A percentile compares a stretch with the other conserved stretches of the same genome.
These are phyloP conservation scores for Peromyscus polionotus DNA, from an alignment of 2,113 vertebrate species.

Conservation along the genomic window DNA sequence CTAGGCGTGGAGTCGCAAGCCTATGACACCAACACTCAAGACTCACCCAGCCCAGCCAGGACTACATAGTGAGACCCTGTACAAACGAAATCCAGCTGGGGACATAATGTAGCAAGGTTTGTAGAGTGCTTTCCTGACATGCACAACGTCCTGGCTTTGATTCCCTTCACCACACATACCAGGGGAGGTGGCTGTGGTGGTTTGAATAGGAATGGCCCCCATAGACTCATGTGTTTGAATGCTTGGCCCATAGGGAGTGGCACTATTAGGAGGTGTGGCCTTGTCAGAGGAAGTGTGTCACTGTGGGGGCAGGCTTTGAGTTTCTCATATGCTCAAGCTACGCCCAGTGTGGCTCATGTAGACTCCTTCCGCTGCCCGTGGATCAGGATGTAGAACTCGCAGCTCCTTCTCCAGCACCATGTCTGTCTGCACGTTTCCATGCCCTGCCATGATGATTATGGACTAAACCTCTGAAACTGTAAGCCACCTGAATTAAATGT, in stretches of 20 bases:
- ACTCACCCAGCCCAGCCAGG: neutral
- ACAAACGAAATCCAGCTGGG: neutral
- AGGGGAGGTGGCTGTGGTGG: neutral
- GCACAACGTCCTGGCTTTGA: neutral
- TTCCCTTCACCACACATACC: neutral
- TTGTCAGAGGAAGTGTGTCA: neutral
- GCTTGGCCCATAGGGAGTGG: neutral
- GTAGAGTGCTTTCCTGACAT: neutral
- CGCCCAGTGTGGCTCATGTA: neutral
- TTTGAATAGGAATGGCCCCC: neutral
- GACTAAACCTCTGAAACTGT: neutral
- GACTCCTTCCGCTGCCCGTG: neutral
- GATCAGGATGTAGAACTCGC: neutral
- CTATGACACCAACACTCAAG: neutral
- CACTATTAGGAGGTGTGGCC: neutral
- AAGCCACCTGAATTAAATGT: neutral
- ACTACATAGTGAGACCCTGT: neutral
- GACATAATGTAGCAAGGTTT: too few relatives aligned
- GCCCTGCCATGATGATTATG: neutral
- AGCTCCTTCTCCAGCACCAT: neutral
- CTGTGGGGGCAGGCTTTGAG: neutral
- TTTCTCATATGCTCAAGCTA: neutral
- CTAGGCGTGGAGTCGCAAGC: neutral
- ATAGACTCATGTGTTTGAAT: neutral
- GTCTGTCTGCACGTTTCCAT: neutral